These are phyloP conservation scores for Periphyllus acericola DNA, from an alignment of 2,888 invertebrate genomes.

Conservation along the genomic window DNA sequence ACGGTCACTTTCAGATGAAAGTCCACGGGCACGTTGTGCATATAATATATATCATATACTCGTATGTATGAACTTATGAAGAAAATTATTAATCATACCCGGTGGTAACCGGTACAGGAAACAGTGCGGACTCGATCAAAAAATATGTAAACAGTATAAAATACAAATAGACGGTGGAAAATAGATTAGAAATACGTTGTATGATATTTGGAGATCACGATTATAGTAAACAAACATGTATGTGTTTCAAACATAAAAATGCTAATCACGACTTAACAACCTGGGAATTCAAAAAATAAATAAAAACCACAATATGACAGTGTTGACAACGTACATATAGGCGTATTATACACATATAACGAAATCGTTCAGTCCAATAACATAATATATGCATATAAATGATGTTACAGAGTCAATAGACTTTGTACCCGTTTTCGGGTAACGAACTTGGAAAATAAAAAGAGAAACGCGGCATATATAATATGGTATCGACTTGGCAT, in stretches of 20 bases:
- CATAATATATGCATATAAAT: background rate
- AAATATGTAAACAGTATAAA: too few species aligned
- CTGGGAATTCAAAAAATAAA: background rate
- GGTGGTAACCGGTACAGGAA: background rate
- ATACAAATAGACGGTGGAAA: background rate
- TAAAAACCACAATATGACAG: background rate
- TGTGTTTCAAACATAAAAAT: background rate
- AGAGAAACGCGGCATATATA: background rate
- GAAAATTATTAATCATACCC: too few species aligned
- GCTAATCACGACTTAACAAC: background rate
- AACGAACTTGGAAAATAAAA: background rate
- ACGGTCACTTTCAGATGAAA: background rate
- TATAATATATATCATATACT: background rate
- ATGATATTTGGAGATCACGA: background rate
- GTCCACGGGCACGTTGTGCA: background rate
- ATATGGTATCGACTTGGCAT: background rate
- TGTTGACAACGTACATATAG: background rate
- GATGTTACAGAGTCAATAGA: background rate
- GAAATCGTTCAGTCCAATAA: background rate
- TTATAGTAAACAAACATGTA: background rate
- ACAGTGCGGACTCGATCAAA: background rate
- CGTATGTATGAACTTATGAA: background rate
- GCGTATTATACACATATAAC: background rate
- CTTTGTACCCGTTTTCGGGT: background rate
- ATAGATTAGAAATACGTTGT: background rate